These are phyloP conservation scores for Lepisosteus oculatus DNA, from an alignment of 2,113 vertebrate genomes.

Conservation along the genomic window DNA sequence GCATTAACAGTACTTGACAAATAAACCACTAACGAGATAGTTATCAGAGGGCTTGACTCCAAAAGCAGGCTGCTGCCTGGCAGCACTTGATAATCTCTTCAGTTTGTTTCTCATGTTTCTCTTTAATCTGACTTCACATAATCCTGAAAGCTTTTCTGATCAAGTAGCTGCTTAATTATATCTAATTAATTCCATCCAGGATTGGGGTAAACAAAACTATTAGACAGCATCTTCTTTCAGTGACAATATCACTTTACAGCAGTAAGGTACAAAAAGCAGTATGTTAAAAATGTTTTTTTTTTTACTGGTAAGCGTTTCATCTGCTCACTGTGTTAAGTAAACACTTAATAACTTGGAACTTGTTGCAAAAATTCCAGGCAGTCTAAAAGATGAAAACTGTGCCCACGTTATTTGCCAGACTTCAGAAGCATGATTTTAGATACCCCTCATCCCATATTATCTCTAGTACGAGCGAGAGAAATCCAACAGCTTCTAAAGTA, in stretches of 20 bases:
- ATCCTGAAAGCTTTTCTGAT: conserved; percentile 60
- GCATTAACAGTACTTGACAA: conserved; percentile 57
- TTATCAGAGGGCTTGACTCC: conserved; percentile 58
- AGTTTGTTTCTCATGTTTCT: conserved; percentile 52
- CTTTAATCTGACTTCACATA: conserved; percentile 70
- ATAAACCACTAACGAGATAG: conserved; percentile 63
- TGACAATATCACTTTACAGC: conserved; percentile 35
- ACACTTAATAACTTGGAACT: no score
- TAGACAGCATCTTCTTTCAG: conserved; percentile 44
- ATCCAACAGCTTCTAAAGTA: no score
- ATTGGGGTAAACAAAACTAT: conserved; percentile 65
- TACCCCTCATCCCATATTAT: no score
- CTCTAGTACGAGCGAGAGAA: no score
- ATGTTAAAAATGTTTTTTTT: conserved; percentile 1
- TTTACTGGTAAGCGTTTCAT: no score
- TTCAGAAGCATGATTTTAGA: no score
- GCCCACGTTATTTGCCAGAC: no score
- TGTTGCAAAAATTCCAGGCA: no score
- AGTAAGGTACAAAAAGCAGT: conserved; percentile 27
- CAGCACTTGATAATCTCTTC: conserved; percentile 64
- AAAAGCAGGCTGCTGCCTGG: conserved; percentile 61
- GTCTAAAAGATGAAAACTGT: no score
- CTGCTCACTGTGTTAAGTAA: no score
- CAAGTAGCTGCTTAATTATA: conserved; percentile 69
- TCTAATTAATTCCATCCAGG: conserved; percentile 67